Base-by-base conservation (phyloP, 2,113 vertebrate genomes). In the Oreochromis tanganicae region DNA sequence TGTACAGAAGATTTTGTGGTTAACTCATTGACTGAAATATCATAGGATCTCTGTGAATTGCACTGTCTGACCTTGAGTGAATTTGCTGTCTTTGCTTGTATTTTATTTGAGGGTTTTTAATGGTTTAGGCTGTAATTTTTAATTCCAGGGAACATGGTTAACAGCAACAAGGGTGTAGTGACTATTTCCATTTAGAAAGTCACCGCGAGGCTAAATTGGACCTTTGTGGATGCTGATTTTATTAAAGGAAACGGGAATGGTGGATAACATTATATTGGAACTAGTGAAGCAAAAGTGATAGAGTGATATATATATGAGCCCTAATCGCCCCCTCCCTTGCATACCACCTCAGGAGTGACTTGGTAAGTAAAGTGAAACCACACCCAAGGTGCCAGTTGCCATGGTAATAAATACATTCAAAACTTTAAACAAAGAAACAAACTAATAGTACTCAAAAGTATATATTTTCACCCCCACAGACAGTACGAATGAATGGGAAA, bases 401-500 rank as follows among this genome's bases (percentile, higher is more conserved):
- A 46, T 0, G 21, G 38, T 21, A 46, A 46, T 73, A 41, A 73
- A 73, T 46, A 5, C 41, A 0, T 21, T 46, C 8, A 27, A 46
- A 46, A 46, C 38, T 46, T 46, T 46, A 73, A 46, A 0, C 68
- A 0, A 46, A 46, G 38, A 24, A 73, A 46, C 68, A 46, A 73
- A 46, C 19, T 68, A 63, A 19, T 38, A 46, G 8, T 46, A 46
- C 38, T 27, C 21, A 46, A 43, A 43, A 43, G 66, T 46, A 3
- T 73, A 27, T 46, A 7, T 24, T 73, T 73, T 73, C 38, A 46
- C 41, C 21, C 5, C 13, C 38, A 46, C 68, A 46, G 1, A 43
- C 12, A 24, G 0, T 3, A 79, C 0, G 2, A 0, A 79, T 54
- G 7, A 6, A 54, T 54, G 17, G 17, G 3, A 13, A 9, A 0